Conservation (phyloP, 2,113 vertebrate species). For the Gulo gulo region DNA sequence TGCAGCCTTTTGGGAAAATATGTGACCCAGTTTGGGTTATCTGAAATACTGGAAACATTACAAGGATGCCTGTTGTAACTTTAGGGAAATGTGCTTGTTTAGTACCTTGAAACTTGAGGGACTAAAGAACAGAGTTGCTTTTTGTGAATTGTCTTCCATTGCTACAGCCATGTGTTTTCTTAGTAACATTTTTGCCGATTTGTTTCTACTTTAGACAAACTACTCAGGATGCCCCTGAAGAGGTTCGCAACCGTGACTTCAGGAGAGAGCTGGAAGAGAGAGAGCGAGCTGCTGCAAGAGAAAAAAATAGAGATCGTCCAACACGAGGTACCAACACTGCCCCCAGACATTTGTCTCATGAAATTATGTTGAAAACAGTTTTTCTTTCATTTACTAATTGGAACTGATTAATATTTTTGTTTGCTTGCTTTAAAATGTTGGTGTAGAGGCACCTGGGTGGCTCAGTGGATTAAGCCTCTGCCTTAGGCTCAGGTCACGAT, state of each 20-base stretch:
- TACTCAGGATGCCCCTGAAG: slow-evolving; percentile 97
- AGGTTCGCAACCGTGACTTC: slow-evolving; percentile 96
- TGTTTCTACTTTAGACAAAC: slow-evolving; percentile 85
- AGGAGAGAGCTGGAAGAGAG: slow-evolving; percentile 97
- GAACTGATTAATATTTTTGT: not conserved
- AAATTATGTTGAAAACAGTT: not conserved
- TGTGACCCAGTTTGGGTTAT: not conserved
- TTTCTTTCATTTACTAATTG: not conserved
- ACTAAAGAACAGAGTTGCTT: not conserved
- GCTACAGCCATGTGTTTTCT: not conserved
- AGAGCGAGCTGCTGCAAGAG: slow-evolving; percentile 90
- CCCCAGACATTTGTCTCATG: not conserved
- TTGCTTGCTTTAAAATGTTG: not conserved
- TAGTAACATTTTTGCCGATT: not conserved
- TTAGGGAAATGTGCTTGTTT: not conserved
- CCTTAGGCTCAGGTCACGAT: no score
- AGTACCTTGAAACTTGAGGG: not conserved
- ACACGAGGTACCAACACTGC: slow-evolving; percentile 86
- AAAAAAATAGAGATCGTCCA: slow-evolving; percentile 95
- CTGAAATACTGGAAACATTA: not conserved
- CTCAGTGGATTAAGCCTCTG: no score
- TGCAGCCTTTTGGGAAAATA: not conserved
- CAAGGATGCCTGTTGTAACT: not conserved
- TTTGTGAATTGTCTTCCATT: not conserved
- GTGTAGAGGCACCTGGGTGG: not conserved